phyloP scores from a whole-genome alignment of 2,113 vertebrate species.

The Brachyhypopomus occidentalis region DNA sequence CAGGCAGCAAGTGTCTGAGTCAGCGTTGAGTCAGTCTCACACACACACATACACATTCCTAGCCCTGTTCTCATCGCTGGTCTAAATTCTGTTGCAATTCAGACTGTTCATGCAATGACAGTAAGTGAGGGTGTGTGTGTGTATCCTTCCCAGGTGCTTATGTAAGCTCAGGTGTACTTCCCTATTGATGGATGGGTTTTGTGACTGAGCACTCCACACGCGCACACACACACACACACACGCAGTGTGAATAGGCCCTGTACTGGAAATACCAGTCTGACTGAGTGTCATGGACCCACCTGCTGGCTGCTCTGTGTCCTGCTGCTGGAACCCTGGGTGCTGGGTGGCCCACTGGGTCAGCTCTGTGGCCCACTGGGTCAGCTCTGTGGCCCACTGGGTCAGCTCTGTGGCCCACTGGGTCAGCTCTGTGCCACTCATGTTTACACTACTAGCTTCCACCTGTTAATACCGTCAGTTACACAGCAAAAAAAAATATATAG shows the following conservation, averaged over 20 bases:
- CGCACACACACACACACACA: slow-evolving; percentile 37
- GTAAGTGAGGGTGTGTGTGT: not conserved
- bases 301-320: not conserved
- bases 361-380: too few species aligned
- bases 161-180: slow-evolving; percentile 36
- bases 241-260: slow-evolving; percentile 23
- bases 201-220: too few species aligned
- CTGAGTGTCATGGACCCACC: slow-evolving; percentile 39
- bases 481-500: too few species aligned
- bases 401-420: too few species aligned
- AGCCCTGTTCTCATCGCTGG: too few species aligned
- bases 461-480: too few species aligned
- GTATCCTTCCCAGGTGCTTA: slow-evolving; percentile 1
- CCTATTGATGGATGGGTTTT: slow-evolving; percentile 25
- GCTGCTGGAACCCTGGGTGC: not conserved
- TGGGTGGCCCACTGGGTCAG: too few species aligned
- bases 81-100: too few species aligned
- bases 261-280: slow-evolving; percentile 74
- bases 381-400: too few species aligned
- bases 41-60: not conserved
- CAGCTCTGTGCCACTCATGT: too few species aligned
- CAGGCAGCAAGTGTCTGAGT: not conserved
- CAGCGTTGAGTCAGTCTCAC: not conserved
- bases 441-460: too few species aligned
- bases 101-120: not conserved